Percentiles rank a stretch among this genome's conserved stretches.
phyloP scores from a whole-genome alignment of 1,140 invertebrate genomes.

The Melipona quadrifasciata region DNA sequence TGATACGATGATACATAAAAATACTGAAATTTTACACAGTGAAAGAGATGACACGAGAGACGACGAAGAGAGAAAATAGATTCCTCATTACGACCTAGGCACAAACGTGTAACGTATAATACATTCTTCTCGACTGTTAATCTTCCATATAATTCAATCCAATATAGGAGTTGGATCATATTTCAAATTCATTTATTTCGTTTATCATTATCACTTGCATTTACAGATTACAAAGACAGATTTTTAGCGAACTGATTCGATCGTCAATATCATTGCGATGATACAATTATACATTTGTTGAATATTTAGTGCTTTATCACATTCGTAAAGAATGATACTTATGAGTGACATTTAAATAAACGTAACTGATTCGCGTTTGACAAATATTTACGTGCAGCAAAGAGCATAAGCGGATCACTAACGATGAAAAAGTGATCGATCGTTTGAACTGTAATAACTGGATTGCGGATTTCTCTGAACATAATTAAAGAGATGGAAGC shows the following conservation, averaged over 20 bases:
- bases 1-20: background rate
- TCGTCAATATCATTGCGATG: background rate
- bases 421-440: no score
- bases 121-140: background rate
- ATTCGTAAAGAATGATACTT: no score
- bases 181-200: constrained; percentile 41
- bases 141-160: background rate
- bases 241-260: background rate
- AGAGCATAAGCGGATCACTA: no score
- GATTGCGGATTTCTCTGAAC: no score
- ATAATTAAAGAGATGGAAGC: no score
- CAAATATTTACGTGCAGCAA: no score
- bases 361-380: no score
- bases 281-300: background rate
- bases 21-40: background rate
- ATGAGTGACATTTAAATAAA: no score
- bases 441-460: no score
- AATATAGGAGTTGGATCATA: background rate
- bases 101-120: background rate
- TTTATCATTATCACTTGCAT: constrained; percentile 25
- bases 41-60: background rate
- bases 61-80: background rate
- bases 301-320: no score
- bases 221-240: constrained; percentile 43
- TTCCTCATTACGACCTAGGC: background rate